Conservation (phyloP, 1,140 invertebrate species). For the Drosophila pandora region DNA sequence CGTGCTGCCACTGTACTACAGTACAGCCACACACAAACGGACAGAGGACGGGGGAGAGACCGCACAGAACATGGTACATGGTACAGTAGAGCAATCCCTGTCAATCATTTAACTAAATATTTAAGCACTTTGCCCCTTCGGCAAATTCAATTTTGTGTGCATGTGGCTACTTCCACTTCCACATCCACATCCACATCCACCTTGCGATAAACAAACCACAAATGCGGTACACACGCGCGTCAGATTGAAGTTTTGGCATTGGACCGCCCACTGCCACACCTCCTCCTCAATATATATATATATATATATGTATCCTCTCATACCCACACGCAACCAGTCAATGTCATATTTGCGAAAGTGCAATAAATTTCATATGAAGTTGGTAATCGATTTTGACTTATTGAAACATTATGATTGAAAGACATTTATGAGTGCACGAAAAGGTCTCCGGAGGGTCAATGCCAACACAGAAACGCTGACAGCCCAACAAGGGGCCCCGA, state of each 20-base stretch:
- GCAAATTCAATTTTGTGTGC: constrained; percentile 63
- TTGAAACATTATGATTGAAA: constrained; percentile 84
- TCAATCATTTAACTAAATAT: constrained; percentile 73
- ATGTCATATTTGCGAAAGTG: constrained; percentile 82
- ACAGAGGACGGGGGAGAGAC: not conserved
- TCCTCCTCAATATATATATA: not conserved
- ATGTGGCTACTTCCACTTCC: constrained; percentile 13
- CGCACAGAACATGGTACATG: constrained; percentile 11
- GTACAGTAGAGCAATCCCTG: constrained; percentile 38
- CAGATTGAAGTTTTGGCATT: constrained; percentile 42
- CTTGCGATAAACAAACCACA: constrained; percentile 62
- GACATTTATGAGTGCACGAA: constrained; percentile 82
- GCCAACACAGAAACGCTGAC: constrained; percentile 75
- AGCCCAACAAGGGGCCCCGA: constrained; percentile 19
- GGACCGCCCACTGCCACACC: constrained; percentile 2
- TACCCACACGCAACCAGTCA: constrained; percentile 44
- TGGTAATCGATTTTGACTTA: constrained; percentile 83
- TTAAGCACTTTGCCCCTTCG: constrained; percentile 53
- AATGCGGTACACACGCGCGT: constrained; percentile 64
- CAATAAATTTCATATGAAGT: constrained; percentile 83
- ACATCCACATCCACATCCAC: not conserved
- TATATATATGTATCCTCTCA: not conserved
- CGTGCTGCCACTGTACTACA: not conserved
- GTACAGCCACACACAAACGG: not conserved
- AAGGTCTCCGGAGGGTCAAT: constrained; percentile 78